phyloP scores from a whole-genome alignment of 2,113 vertebrate species.

The Pterocles burchelli region DNA sequence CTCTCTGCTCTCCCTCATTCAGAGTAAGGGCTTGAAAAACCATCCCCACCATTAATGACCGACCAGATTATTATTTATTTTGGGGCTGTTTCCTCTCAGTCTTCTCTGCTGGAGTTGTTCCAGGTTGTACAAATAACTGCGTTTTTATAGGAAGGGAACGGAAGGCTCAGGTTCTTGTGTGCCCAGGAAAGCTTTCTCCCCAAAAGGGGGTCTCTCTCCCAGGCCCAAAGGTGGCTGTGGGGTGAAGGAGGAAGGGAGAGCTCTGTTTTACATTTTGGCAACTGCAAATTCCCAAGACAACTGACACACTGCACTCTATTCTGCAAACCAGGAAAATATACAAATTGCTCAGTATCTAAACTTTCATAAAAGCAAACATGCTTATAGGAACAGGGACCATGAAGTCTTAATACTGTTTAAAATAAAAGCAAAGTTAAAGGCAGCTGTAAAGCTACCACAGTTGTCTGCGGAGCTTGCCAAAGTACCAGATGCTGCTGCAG shows the following conservation, averaged over 20 bases:
- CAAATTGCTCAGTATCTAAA: neutral
- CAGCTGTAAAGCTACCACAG: constrained; percentile 49
- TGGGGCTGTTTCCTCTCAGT: neutral
- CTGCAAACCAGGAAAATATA: neutral
- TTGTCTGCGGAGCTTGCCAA: constrained; percentile 38
- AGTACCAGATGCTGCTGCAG: constrained; percentile 47
- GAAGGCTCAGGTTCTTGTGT: neutral
- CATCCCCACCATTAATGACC: neutral
- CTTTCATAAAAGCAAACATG: neutral
- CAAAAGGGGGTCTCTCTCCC: neutral
- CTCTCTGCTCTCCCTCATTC: neutral
- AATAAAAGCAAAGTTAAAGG: constrained; percentile 24
- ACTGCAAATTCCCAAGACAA: neutral
- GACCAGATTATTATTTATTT: neutral
- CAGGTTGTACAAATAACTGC: neutral
- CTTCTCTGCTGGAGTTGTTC: neutral
- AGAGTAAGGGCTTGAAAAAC: neutral
- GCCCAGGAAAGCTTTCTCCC: neutral
- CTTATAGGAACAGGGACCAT: neutral
- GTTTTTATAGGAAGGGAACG: neutral
- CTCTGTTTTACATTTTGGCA: neutral
- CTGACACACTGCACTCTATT: neutral
- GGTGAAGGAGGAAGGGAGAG: neutral
- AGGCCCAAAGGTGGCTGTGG: neutral
- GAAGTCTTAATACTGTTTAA: constrained; percentile 32